Percentiles rank a stretch among this genome's conserved stretches.
Conservation (phyloP, 2,113 vertebrate genomes). For the Sylvilagus bachmani region DNA sequence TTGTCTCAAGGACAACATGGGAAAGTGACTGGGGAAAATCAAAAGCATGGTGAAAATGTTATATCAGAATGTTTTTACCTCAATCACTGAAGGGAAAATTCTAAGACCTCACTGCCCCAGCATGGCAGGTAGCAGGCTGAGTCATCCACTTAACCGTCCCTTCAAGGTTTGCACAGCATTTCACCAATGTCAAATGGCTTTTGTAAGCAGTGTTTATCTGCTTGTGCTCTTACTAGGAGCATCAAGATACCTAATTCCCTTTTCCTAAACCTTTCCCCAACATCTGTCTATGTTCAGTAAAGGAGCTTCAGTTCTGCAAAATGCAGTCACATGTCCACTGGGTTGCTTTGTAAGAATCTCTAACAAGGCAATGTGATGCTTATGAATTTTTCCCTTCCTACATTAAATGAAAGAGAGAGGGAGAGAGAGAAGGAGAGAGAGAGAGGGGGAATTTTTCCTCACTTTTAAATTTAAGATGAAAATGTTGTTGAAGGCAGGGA, state of each 20-base stretch:
- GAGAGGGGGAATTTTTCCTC: not conserved
- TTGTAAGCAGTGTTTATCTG: not conserved
- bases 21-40: not conserved
- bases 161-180: not conserved
- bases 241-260: constrained; percentile 15
- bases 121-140: not conserved
- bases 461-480: constrained; percentile 55
- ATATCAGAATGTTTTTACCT: not conserved
- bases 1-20: not conserved
- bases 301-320: not conserved
- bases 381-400: not conserved
- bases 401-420: not conserved
- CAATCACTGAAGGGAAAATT: not conserved
- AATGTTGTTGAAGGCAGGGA: constrained; percentile 42
- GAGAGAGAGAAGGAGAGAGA: not conserved
- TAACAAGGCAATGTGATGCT: constrained; percentile 26
- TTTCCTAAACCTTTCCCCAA: not conserved
- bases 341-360: constrained; percentile 34
- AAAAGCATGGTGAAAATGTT: not conserved
- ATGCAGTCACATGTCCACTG: not conserved
- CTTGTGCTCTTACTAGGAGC: constrained; percentile 30
- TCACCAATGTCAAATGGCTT: not conserved
- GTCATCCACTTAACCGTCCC: not conserved
- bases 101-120: not conserved
- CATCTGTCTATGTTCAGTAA: not conserved